Evolutionary conservation across 1,140 invertebrate species (phyloP).

Genomic region (Pseudomyrmex dendroicus): DNA sequence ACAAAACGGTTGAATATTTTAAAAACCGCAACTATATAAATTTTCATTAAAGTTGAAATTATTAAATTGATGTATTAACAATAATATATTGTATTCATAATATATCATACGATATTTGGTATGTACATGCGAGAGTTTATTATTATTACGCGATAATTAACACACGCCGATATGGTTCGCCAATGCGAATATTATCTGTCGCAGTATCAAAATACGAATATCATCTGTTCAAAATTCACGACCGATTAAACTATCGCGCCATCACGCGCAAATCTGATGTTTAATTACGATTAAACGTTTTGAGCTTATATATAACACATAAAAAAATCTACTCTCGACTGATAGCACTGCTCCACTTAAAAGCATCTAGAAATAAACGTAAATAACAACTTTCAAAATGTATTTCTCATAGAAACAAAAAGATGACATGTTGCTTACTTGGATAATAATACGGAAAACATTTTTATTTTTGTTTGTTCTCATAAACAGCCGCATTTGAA

Average conservation of each 20-base stretch:
- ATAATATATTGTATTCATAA: background rate
- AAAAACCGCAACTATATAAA: too few relatives aligned
- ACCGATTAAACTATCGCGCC: background rate
- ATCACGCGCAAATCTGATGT: background rate
- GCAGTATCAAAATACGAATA: too few relatives aligned
- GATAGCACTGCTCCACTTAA: background rate
- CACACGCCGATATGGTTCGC: background rate
- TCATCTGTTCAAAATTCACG: background rate
- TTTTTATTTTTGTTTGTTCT: background rate
- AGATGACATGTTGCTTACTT: too few relatives aligned
- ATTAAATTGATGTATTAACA: background rate
- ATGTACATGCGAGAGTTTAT: background rate
- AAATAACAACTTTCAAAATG: too few relatives aligned
- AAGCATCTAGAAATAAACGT: background rate
- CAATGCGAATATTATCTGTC: background rate
- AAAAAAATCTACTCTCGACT: too few relatives aligned
- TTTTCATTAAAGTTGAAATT: background rate
- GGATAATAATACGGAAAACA: too few relatives aligned
- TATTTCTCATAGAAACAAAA: too few relatives aligned
- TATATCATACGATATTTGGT: too few relatives aligned
- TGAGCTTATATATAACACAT: background rate
- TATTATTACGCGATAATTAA: too few relatives aligned
- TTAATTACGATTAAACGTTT: background rate
- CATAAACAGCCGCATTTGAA: conserved; percentile 7
- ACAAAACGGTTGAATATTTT: conserved; percentile 3